A percentile compares a stretch with the other conserved stretches of the same genome.
Evolutionary conservation across 2,888 invertebrate species (phyloP).

Genomic region (Suillia variegata): DNA sequence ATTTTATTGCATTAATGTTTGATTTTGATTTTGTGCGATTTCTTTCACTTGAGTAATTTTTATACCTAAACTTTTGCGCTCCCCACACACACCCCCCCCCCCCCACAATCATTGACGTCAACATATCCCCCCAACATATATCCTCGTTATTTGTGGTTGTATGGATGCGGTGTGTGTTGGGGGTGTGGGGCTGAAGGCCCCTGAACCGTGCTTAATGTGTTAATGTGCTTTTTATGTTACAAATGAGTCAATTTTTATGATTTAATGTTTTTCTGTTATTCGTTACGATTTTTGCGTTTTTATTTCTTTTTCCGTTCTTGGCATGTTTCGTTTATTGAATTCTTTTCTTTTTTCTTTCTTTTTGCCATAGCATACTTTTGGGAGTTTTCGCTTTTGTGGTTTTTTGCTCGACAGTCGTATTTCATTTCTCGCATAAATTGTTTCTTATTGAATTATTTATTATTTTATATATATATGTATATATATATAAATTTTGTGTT

Average conservation of each 20-base stretch:
- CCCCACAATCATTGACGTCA: too few relatives aligned
- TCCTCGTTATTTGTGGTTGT: too few relatives aligned
- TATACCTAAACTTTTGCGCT: too few relatives aligned
- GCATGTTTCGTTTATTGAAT: slow-evolving; percentile 4
- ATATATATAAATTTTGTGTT: too few relatives aligned
- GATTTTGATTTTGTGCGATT: slow-evolving; percentile 33
- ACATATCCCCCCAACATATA: too few relatives aligned
- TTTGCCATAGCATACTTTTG: too few relatives aligned
- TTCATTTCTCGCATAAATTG: slow-evolving; percentile 38
- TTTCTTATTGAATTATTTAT: slow-evolving; percentile 17
- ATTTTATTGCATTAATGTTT: slow-evolving; percentile 56
- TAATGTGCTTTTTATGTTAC: slow-evolving; percentile 58
- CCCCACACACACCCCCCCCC: too few relatives aligned
- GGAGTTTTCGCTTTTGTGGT: neutral
- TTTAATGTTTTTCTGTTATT: slow-evolving; percentile 41
- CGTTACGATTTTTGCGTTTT: slow-evolving; percentile 13
- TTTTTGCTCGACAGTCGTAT: slow-evolving; percentile 23
- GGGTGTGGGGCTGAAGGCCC: too few relatives aligned
- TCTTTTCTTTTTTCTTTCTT: too few relatives aligned
- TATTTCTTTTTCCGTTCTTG: slow-evolving; percentile 10
- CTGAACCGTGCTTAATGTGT: slow-evolving; percentile 41
- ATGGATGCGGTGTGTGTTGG: too few relatives aligned
- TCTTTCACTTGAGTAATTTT: too few relatives aligned
- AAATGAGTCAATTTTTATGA: slow-evolving; percentile 58
- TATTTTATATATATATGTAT: too few relatives aligned